A percentile compares a stretch with the other conserved stretches of the same genome.
Evolutionary conservation across 2,888 invertebrate species (phyloP).

Genomic region (Oscheius myriophilus): DNA sequence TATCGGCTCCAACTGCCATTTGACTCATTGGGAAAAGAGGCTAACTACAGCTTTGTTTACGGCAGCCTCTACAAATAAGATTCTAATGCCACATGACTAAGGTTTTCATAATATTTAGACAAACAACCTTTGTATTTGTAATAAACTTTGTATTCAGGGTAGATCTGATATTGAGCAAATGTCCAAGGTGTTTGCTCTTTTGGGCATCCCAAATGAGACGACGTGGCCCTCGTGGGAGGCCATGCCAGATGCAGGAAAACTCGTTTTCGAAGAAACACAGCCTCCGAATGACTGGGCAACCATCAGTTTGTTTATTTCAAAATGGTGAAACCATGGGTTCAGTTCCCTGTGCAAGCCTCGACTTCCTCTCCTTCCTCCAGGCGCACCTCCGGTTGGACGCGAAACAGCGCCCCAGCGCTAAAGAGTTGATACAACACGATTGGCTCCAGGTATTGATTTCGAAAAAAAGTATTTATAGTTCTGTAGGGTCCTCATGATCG

Average conservation of each 20-base stretch:
- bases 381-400: slow-evolving; percentile 22
- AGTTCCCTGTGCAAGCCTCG: slow-evolving; percentile 19
- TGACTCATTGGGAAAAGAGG: slow-evolving; percentile 1
- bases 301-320: background rate
- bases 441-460: slow-evolving; percentile 4
- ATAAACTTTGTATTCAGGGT: slow-evolving; percentile 53
- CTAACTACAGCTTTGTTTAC: background rate
- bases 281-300: slow-evolving; percentile 38
- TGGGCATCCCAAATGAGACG: slow-evolving; percentile 60
- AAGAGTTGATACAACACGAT: slow-evolving; percentile 8
- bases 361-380: slow-evolving; percentile 18
- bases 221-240: slow-evolving; percentile 64
- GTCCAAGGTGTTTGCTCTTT: slow-evolving; percentile 54
- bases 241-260: slow-evolving; percentile 52
- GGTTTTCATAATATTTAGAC: no score
- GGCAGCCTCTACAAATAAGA: background rate
- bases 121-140: no score
- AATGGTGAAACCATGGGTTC: background rate
- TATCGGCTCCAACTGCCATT: slow-evolving; percentile 1
- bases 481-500: slow-evolving; percentile 17
- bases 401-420: slow-evolving; percentile 7
- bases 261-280: slow-evolving; percentile 44
- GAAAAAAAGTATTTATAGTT: background rate
- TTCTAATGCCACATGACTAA: background rate
- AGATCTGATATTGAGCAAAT: slow-evolving; percentile 66